phyloP scores from a whole-genome alignment of 1,140 invertebrate species.

The Latrodectus geometricus region DNA sequence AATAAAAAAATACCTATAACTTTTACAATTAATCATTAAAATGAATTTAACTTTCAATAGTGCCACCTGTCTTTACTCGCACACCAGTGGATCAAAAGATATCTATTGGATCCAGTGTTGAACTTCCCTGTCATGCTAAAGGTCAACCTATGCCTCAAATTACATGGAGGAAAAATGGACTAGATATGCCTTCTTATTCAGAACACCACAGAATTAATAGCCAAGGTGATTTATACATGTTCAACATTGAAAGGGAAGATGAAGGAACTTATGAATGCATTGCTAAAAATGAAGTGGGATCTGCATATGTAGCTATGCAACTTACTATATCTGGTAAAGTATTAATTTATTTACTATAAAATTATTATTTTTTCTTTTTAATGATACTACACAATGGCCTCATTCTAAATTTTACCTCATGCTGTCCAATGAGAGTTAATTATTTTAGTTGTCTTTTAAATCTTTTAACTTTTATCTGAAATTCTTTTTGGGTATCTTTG shows the following conservation, averaged over 20 bases:
- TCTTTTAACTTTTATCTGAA: no score
- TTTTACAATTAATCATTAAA: no score
- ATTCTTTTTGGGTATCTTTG: no score
- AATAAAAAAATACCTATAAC: no score
- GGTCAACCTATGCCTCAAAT: slow-evolving; percentile 82
- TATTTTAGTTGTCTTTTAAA: no score
- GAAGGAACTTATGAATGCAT: slow-evolving; percentile 90
- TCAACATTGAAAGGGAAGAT: slow-evolving; percentile 79
- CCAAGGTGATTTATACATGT: slow-evolving; percentile 82
- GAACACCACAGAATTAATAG: slow-evolving; percentile 63
- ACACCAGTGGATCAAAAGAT: slow-evolving; percentile 82
- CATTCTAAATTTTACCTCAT: no score
- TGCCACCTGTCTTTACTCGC: slow-evolving; percentile 73
- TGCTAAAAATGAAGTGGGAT: slow-evolving; percentile 83
- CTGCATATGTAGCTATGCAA: slow-evolving; percentile 78
- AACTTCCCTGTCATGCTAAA: slow-evolving; percentile 82
- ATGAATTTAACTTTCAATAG: slow-evolving; percentile 52
- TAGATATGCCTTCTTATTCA: slow-evolving; percentile 69
- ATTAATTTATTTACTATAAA: no score
- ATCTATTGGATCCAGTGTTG: slow-evolving; percentile 77
- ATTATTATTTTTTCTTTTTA: no score
- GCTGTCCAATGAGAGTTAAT: no score
- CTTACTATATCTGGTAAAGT: slow-evolving; percentile 75
- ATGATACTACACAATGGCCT: no score
- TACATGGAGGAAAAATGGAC: slow-evolving; percentile 85